phyloP scores from a whole-genome alignment of 2,797 vertebrate species.

The Margarornis squamiger region DNA sequence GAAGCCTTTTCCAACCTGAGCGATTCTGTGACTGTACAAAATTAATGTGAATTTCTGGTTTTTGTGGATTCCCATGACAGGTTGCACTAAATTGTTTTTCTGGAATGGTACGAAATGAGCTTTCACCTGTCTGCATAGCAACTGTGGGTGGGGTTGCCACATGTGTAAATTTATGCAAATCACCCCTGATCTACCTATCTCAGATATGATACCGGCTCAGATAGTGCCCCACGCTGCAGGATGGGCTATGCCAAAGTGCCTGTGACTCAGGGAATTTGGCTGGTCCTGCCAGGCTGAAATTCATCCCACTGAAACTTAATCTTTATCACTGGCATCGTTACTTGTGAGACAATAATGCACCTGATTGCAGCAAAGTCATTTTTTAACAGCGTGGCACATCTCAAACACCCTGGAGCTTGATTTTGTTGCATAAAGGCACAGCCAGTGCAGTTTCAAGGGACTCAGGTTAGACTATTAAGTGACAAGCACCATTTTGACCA shows the following conservation, averaged over 20 bases:
- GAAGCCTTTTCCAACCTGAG: background rate
- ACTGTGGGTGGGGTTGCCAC: background rate
- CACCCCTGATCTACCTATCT: background rate
- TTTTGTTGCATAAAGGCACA: background rate
- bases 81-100: background rate
- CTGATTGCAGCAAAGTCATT: background rate
- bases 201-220: background rate
- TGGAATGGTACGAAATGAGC: background rate
- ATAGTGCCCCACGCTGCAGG: background rate
- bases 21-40: background rate
- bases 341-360: background rate
- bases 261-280: conserved; percentile 13
- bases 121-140: background rate
- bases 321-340: background rate
- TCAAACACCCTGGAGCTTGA: background rate
- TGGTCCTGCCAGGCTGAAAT: background rate
- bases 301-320: conserved; percentile 6
- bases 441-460: background rate
- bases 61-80: background rate
- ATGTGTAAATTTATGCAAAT: background rate
- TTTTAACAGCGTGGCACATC: background rate
- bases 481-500: background rate
- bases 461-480: background rate
- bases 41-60: background rate
- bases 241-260: background rate